A percentile compares a stretch with the other conserved stretches of the same genome.
Evolutionary conservation across 2,888 invertebrate species (phyloP).

Genomic region (Netelia melanura): DNA sequence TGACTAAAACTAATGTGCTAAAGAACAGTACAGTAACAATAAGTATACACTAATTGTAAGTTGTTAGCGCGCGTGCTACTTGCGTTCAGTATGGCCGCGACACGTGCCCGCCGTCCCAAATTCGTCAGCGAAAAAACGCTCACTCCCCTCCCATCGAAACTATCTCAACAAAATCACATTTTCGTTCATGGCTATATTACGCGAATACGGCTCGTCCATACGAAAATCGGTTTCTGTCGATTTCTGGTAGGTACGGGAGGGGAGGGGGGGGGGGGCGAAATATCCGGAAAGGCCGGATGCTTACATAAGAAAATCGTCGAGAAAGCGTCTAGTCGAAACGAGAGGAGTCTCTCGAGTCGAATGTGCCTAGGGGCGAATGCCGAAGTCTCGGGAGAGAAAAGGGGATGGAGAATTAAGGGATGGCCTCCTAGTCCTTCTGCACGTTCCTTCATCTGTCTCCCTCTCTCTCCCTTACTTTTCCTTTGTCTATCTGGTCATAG

Average conservation of each 20-base stretch:
- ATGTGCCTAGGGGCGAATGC: conserved; percentile 12
- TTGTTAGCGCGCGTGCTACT: no score
- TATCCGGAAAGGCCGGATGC: neutral
- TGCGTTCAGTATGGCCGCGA: no score
- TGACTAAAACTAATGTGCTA: no score
- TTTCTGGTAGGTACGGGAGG: conserved; percentile 16
- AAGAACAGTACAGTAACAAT: no score
- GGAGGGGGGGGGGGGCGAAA: neutral
- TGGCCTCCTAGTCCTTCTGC: conserved; percentile 45
- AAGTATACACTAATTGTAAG: no score
- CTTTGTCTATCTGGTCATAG: conserved; percentile 67
- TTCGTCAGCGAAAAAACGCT: no score
- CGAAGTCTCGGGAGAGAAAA: conserved; percentile 14
- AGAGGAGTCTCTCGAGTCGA: conserved; percentile 9
- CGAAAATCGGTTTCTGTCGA: conserved; percentile 11
- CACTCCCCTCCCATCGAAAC: neutral
- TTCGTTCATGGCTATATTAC: neutral
- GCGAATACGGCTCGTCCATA: neutral
- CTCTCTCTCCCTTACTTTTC: conserved; percentile 31
- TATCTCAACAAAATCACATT: neutral
- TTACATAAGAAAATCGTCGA: conserved; percentile 37
- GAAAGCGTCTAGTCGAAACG: conserved; percentile 31
- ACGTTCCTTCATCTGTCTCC: conserved; percentile 43
- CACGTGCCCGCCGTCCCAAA: no score
- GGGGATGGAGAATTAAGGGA: conserved; percentile 33